Base-by-base conservation (phyloP, 2,888 invertebrate species). In the Tiliacea aurago region DNA sequence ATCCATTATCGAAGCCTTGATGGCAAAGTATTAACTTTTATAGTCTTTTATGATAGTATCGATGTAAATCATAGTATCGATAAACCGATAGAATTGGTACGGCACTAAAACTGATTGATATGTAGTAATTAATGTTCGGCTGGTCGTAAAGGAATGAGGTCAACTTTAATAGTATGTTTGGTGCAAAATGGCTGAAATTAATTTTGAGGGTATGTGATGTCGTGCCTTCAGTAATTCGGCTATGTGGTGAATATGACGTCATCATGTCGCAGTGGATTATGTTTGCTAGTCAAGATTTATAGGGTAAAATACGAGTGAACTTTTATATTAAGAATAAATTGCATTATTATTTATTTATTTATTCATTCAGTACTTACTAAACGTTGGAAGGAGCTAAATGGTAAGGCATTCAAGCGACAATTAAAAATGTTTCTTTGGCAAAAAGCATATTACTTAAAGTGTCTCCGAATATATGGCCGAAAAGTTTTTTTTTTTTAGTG, bases 1-100 rank as follows among this genome's bases (percentile, higher is more conserved):
- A 89, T 90, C 90, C 88, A 92, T 93, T 93, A 93, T 88, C 88
- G 89, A 91, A 90, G 91, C 81, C 74, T 88, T 89, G 81, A 86
- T 80, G 82, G 84, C 80, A 83, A 85, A 83, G 83, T 88, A 89
- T 90, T 87, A 86, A 90, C 84, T 89, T 91, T 91, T 90, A 91
- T 89, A 84, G 84, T 80, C 78, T 73, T 76, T 68, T 74, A 81
- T 74, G 70, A 73, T 64, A 70, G 65, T 78, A 80, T 77, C 74
- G 70, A 70, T 80, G 73, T 76, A 70, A 82, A 80, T 78, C 73
- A 76, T 68, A 47, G 49, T 74, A 84, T 83, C 64, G 73, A 73
- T 74, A 68, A 72, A 74, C 55, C 45, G 47, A 59, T 78, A 45
- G 59, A 84, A 64, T 65, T 71, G 64, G 67, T 73, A n/a, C 65